Base-by-base conservation (phyloP, 2,888 invertebrate species). In the Crocallis elinguaria region DNA sequence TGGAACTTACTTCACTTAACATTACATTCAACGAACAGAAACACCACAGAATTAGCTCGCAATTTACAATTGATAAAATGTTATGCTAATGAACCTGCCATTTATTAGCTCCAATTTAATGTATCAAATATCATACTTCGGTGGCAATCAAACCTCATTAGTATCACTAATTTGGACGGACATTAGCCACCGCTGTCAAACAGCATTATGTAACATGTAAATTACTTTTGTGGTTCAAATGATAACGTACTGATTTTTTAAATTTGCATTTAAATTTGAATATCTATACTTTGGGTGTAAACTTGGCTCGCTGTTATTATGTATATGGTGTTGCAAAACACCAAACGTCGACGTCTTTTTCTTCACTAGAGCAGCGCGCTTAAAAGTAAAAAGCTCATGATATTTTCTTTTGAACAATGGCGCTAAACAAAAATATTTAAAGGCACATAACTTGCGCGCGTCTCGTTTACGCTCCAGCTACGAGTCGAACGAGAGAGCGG, bases 361-460 rank as follows among this genome's bases (percentile, higher is more conserved):
- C 7, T 14, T 32, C 32, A 32, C 32, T 8, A 32, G 13, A 84
- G 81, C 77, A 74, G 75, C 70, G 71, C 73, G 37, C 8, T 73
- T 71, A 74, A 81, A 85, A 83, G 79, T 83, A 86, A 88, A 88
- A 89, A 88, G 84, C 84, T 87, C 77, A 86, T 82, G 27, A 53
- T 46, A 85, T 88, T 89, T 88, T 85, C 84, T 84, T 86, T 82
- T 77, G 81, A 82, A 88, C 86, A 88, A 87, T 86, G 80, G 78
- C 79, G 78, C 84, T 80, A 85, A 89, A 89, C 84, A 88, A 89
- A 88, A 91, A 88, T 88, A 73, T 85, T 86, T 86, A 78, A 85
- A 82, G 81, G 64, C 64, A 82, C 76, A 86, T 89, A 89, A 91
- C 90, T 91, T 89, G 75, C 67, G 36, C 60, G 71, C 60, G 64